Evolutionary conservation across 2,888 invertebrate genomes (phyloP), one percentile per base, ranked within the genome.

Genomic region (Entomobrya proxima): DNA sequence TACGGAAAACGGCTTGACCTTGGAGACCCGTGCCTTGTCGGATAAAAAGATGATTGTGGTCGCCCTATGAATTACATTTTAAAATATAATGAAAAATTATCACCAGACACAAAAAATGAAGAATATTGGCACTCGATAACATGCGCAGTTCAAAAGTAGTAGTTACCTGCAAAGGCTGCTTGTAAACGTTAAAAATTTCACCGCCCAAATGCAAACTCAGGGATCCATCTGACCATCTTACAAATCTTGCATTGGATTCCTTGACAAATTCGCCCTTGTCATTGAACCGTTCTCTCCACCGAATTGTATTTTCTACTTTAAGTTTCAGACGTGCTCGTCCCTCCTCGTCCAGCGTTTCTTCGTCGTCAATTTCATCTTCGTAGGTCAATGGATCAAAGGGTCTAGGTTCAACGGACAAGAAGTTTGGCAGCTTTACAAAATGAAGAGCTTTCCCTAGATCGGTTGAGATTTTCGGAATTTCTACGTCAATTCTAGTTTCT

Each of bases 351-450:
- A 98, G 93, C 0, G 97, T 97, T 92, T 98, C 98, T 92, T 99
- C 98, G 90, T 99, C 99, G 91, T 99, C 99, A 89, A 98, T 97
- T 93, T 99, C 99, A 92, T 99, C 98, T 92, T 99, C 99, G 91
- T 99, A 99, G 0, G 97, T 97, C 87, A 95, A 95, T 0, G 95
- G 95, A 91, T 99, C 98, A 91, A 98, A 99, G 0, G 99, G 99
- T 88, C 98, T 93, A 0, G 98, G 98, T 92, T 99, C 99, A 52
- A 99, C 98, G 0, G 98, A 98, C 91, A 99, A 94, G 92, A 99
- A 99, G 92, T 99, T 99, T 1, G 99, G 99, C 85, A 99, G 92
- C 92, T 99, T 98, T 0, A 99, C 98, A 91, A 98, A 98, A 92
- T 98, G 97, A 90, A 98, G 94, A 91, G 98, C 97, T 89, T 95